Evolutionary conservation across 2,888 invertebrate genomes (phyloP), one percentile per base, ranked within the genome.

Genomic region (Atrina japonica): DNA sequence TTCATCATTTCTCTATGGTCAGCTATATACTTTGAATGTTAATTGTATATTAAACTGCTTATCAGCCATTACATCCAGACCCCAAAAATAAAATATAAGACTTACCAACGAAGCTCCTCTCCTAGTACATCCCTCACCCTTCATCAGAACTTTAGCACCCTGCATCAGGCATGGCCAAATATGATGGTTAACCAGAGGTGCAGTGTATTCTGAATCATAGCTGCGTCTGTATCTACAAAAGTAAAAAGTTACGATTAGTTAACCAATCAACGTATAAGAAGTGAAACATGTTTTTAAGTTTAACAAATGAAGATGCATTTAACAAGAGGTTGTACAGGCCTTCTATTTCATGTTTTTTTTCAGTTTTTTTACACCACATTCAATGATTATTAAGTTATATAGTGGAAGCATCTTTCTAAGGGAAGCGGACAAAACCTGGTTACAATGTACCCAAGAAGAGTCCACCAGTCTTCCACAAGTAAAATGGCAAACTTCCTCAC

Each of bases 101-200:
- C 81, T 78, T 76, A 88, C 88, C 80, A 89, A 76, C 30, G 88
- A 88, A 21, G 88, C 88, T 29, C 89, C 89, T 47, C 90, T 80
- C 11, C 85, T 78, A 21, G 90, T 90, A 70, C 83, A 79, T 29
- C 82, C 86, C 75, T 90, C 90, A 27, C 90, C 90, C 77, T 90
- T 90, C 76, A 87, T 85, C 45, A 90, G 69, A 14, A 86, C 82
- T 29, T 77, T 75, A 21, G 73, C 68, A 18, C 89, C 89, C 75
- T 90, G 89, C 77, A 83, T 82, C 30, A 91, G 83, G 66, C 86
- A 83, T n/a, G 91, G 89, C 90, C 90, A 91, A 78, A 91, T 85
- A 76, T 91, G 90, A 76, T 90, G 90, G 84, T 86, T 85, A 30
- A 91, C 88, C 40, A 91, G 83, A 1, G 90, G 89, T 29, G 90